Evolutionary conservation across 2,113 vertebrate genomes (phyloP).

Genomic region (Ahaetulla prasina): DNA sequence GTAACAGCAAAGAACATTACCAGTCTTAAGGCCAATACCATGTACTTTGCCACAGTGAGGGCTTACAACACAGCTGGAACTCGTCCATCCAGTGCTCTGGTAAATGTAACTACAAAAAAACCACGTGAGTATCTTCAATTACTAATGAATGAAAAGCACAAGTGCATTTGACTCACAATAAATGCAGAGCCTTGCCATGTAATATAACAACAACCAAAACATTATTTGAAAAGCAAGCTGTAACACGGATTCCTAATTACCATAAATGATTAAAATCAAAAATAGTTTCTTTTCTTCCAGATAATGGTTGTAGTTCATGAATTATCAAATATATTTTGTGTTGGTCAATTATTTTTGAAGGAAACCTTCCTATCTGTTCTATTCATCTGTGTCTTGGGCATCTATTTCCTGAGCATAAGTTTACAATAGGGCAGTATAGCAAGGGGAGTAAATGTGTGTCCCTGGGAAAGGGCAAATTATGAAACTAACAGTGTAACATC

Average conservation of each 20-base stretch:
- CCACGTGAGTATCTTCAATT: conserved; percentile 74
- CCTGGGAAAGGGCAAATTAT: background rate
- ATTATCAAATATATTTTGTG: background rate
- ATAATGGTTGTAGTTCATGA: background rate
- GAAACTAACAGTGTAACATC: background rate
- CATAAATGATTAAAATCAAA: background rate
- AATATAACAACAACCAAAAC: background rate
- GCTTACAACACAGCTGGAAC: conserved; percentile 86
- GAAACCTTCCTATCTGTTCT: background rate
- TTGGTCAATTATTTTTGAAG: background rate
- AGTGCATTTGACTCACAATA: background rate
- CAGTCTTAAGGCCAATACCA: conserved; percentile 80
- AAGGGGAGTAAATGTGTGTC: background rate
- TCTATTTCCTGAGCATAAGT: background rate
- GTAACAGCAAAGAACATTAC: conserved; percentile 82
- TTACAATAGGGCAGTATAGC: background rate
- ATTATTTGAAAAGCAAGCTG: background rate
- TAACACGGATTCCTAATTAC: background rate
- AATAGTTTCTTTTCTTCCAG: background rate
- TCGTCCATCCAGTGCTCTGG: conserved; percentile 76
- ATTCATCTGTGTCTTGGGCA: background rate
- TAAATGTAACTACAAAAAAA: conserved; percentile 89
- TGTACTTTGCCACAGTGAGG: conserved; percentile 81
- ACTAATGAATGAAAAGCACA: background rate
- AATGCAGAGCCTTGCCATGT: rapidly evolving